Evolutionary conservation across 2,113 vertebrate genomes (phyloP).

Genomic region (Engystomops pustulosus): DNA sequence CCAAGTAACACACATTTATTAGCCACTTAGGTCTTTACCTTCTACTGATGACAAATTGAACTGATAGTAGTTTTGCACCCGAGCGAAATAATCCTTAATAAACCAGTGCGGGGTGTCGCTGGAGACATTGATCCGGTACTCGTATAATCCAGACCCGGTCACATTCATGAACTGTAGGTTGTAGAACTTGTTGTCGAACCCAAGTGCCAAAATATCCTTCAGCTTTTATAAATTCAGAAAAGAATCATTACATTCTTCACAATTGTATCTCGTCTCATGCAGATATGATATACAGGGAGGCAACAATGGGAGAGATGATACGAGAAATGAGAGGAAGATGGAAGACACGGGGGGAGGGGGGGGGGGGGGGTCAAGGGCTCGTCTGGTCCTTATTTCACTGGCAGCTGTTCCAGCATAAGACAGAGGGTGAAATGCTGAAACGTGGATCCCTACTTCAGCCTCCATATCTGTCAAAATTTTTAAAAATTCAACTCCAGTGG

Average conservation of each 20-base stretch:
- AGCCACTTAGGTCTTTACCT: no score
- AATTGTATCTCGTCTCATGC: not conserved
- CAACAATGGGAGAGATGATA: not conserved
- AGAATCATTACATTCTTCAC: not conserved
- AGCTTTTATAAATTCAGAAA: constrained; percentile 65
- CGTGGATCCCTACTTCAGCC: no score
- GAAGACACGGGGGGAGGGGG: no score
- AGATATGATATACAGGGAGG: not conserved
- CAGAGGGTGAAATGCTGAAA: not conserved
- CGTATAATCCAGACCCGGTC: constrained; percentile 41
- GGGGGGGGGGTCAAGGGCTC: no score
- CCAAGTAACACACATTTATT: no score
- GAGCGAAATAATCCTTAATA: constrained; percentile 75
- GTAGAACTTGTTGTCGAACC: constrained; percentile 82
- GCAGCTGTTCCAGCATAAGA: no score
- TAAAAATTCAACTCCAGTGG: no score
- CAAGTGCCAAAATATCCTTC: constrained; percentile 67
- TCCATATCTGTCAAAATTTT: no score
- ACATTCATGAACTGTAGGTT: constrained; percentile 63
- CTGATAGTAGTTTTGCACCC: constrained; percentile 69
- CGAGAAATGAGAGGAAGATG: not conserved
- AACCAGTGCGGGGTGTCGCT: constrained; percentile 84
- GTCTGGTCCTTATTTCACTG: no score
- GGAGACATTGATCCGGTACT: constrained; percentile 78
- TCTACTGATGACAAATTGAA: constrained; percentile 68